phyloP scores from a whole-genome alignment of 2,113 vertebrate species.

The Melanostigma gelatinosum region DNA sequence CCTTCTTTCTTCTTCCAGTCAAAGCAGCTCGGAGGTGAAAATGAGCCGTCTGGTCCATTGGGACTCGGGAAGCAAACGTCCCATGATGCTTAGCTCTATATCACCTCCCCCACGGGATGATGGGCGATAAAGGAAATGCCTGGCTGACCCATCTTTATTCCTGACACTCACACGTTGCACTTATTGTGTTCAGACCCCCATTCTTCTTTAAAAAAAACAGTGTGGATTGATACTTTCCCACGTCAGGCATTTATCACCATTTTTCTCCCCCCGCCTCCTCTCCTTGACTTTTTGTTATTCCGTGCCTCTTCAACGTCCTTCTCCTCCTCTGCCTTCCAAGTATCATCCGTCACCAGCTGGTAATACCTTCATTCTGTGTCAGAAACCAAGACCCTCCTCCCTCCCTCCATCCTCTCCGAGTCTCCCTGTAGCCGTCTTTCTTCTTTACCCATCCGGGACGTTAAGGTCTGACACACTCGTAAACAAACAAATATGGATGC shows the following conservation, averaged over 20 bases:
- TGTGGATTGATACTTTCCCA: neutral
- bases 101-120: constrained; percentile 10
- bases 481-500: constrained; percentile 54
- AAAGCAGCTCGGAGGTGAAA: constrained; percentile 26
- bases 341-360: constrained; percentile 44
- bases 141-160: constrained; percentile 30
- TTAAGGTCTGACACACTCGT: constrained; percentile 45
- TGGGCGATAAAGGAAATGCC: constrained; percentile 35
- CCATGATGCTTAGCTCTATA: constrained; percentile 40
- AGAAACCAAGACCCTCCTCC: neutral
- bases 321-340: constrained; percentile 15
- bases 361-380: constrained; percentile 41
- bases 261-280: neutral
- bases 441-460: constrained; percentile 39
- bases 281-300: constrained; percentile 3
- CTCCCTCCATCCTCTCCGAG: constrained; percentile 2
- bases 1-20: neutral
- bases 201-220: neutral
- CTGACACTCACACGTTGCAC: neutral
- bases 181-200: neutral
- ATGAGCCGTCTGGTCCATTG: constrained; percentile 31
- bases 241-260: constrained; percentile 6
- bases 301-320: neutral
- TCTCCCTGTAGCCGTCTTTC: constrained; percentile 21
- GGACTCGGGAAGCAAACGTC: constrained; percentile 18